phyloP scores from a whole-genome alignment of 2,797 vertebrate genomes.

The Caiman crocodilus region DNA sequence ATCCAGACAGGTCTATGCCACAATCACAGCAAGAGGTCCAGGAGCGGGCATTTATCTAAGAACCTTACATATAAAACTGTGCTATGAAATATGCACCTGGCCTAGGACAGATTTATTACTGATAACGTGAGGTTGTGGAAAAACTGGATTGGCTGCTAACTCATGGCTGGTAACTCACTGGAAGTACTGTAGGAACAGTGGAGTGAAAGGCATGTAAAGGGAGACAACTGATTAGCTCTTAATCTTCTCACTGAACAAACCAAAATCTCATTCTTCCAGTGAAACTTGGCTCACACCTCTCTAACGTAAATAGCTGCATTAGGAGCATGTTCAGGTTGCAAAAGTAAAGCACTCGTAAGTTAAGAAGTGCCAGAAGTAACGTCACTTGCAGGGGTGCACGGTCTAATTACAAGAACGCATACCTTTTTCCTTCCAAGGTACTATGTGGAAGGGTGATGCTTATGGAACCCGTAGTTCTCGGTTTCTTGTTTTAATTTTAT shows the following conservation, averaged over 20 bases:
- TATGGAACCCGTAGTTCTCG: not conserved
- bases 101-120: not conserved
- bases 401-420: not conserved
- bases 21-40: not conserved
- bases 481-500: too few relatives aligned
- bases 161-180: not conserved
- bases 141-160: not conserved
- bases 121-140: not conserved
- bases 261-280: not conserved
- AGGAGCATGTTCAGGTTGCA: not conserved
- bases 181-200: not conserved
- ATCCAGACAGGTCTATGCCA: not conserved
- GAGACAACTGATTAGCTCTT: not conserved
- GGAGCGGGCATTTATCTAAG: not conserved
- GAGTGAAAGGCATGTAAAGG: not conserved
- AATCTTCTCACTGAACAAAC: not conserved
- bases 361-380: not conserved
- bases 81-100: not conserved
- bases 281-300: not conserved
- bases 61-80: not conserved
- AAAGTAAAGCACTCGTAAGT: slow-evolving; percentile 24
- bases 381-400: not conserved
- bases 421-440: not conserved
- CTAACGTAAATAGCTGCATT: not conserved
- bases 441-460: not conserved